Evolutionary conservation across 2,888 invertebrate genomes (phyloP), one percentile per base, ranked within the genome.

Genomic region (Dilophus febrilis): DNA sequence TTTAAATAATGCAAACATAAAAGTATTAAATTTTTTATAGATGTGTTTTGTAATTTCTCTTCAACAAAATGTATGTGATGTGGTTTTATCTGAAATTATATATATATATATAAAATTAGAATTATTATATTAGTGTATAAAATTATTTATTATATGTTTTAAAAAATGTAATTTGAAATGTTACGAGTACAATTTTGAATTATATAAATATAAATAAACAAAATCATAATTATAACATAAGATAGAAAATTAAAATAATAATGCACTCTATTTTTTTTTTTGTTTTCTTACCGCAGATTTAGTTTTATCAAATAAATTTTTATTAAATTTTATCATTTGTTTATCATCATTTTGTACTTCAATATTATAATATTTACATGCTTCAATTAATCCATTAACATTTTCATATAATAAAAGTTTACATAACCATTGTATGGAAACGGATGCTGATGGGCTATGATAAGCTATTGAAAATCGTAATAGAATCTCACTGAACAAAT

Each of bases 381-480:
- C 52, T 22, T 49, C 45, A 16, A 47, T 36, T 3, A 59, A 28
- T 14, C 47, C 44, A 12, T 37, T 36, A 8, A 35, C 34, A 30
- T 42, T 38, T 44, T 57, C 54, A 47, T 65, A 70, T 2, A 65
- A 50, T 12, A 72, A 51, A 17, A 69, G 44, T 38, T 64, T 54
- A 49, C 63, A 56, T 30, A 76, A 49, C 51, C 64, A 59, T 3
- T 55, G 44, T 13, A 61, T 50, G 2, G 74, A 68, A 49, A 68
- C 70, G 2, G 56, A 54, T 3, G 68, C 52, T 40, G 64, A 63
- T 52, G 67, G 69, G 46, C 65, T 70, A 47, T 60, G 71, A 48
- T 73, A 76, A 17, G 70, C 73, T 38, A 57, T 51, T 38, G 67
- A 64, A 64, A 77, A 72, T 4, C 64, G 60, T 50, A 59, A 50